These are phyloP conservation scores for Scaptodrosophila latifasciaeformis DNA, from an alignment of 2,888 invertebrate genomes.

Conservation along the genomic window DNA sequence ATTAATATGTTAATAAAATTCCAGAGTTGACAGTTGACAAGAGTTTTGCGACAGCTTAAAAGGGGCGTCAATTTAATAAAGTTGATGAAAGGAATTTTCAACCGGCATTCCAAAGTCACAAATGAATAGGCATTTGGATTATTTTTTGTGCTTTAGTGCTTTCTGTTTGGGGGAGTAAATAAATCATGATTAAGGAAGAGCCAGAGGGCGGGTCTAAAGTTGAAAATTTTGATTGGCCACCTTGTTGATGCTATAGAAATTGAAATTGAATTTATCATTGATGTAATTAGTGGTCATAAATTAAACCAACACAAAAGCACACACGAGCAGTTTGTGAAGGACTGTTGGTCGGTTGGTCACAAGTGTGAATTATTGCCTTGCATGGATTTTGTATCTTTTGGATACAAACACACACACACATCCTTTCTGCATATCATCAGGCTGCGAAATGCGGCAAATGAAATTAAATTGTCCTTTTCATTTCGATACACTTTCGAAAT, in stretches of 20 bases:
- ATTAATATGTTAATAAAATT: conserved; percentile 52
- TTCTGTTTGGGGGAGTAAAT: no score
- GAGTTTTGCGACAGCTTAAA: conserved; percentile 34
- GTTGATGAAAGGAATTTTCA: no score
- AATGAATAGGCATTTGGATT: no score
- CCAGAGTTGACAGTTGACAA: conserved; percentile 46
- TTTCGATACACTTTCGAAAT: conserved; percentile 59
- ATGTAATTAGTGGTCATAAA: conserved; percentile 72
- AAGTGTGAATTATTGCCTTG: conserved; percentile 60
- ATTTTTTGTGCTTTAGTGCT: no score
- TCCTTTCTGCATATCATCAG: conserved; percentile 29
- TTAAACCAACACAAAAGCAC: conserved; percentile 36
- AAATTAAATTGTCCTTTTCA: conserved; percentile 73
- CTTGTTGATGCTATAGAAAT: no score
- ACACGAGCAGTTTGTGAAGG: conserved; percentile 7
- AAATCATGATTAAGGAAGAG: no score
- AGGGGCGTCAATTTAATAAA: not conserved
- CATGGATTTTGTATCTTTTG: not conserved
- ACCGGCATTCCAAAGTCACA: no score
- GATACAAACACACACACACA: conserved; percentile 35
- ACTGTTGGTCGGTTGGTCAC: conserved; percentile 37
- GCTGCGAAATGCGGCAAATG: conserved; percentile 54
- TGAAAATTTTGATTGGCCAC: no score
- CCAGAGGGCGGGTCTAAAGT: no score
- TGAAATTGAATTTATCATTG: conserved; percentile 70